Conservation (phyloP, 2,888 invertebrate species). For the Beris morrisii region DNA sequence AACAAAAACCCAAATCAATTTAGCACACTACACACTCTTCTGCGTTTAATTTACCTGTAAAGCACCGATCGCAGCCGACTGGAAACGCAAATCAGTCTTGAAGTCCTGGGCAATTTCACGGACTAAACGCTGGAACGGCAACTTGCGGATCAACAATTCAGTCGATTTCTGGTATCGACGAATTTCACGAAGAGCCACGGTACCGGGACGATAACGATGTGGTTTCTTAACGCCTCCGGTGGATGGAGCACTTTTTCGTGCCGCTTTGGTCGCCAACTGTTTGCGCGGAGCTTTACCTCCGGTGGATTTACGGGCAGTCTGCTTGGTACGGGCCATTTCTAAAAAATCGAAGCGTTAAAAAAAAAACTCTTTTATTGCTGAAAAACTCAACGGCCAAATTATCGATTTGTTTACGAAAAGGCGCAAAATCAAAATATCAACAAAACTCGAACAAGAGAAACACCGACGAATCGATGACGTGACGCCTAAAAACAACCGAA, state of each 20-base stretch:
- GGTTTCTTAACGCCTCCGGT: slow-evolving; percentile 96
- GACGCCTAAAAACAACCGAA: neutral
- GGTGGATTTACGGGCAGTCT: slow-evolving; percentile 95
- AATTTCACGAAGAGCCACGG: slow-evolving; percentile 95
- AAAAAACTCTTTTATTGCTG: too few relatives aligned
- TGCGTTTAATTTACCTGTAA: slow-evolving; percentile 63
- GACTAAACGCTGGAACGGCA: slow-evolving; percentile 94
- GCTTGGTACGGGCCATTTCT: slow-evolving; percentile 95
- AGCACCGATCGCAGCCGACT: slow-evolving; percentile 92
- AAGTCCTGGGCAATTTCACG: slow-evolving; percentile 98
- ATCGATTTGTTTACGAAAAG: slow-evolving; percentile 2
- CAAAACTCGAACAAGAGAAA: neutral
- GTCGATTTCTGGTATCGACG: slow-evolving; percentile 96
- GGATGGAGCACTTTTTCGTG: slow-evolving; percentile 91
- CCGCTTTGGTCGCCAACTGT: slow-evolving; percentile 91
- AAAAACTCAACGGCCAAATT: neutral
- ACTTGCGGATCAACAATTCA: slow-evolving; percentile 90
- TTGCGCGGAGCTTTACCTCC: slow-evolving; percentile 97
- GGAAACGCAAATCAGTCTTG: slow-evolving; percentile 95
- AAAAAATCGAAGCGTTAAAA: neutral
- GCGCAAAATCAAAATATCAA: slow-evolving; percentile 5
- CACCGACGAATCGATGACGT: neutral
- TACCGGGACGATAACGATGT: slow-evolving; percentile 95
- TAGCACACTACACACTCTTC: neutral
- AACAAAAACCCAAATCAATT: neutral